A percentile compares a stretch with the other conserved stretches of the same genome.
phyloP scores from a whole-genome alignment of 2,888 invertebrate genomes.

The Pantelozetes paolii region DNA sequence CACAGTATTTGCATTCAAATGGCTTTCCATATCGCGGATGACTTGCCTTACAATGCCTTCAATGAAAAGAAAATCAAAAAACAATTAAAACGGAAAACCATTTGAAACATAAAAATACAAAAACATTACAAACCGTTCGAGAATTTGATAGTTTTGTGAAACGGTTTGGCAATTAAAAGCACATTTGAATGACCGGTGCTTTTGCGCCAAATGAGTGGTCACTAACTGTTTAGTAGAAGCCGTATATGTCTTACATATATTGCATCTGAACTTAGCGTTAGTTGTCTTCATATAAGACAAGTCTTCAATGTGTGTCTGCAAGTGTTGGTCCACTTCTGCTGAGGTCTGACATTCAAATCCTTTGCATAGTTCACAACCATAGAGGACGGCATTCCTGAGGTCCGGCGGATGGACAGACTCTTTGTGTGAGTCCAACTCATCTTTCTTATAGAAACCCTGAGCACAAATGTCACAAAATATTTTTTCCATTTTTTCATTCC shows the following conservation, averaged over 20 bases:
- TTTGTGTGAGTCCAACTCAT: background rate
- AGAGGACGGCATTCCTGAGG: background rate
- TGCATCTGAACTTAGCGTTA: background rate
- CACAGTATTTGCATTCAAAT: constrained; percentile 22
- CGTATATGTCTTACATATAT: background rate
- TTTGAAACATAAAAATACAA: background rate
- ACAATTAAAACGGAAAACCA: background rate
- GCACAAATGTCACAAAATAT: constrained; percentile 41
- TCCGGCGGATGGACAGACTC: background rate
- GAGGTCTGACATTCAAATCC: background rate
- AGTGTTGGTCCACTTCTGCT: background rate
- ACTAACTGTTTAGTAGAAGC: background rate
- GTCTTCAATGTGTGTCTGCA: constrained; percentile 1
- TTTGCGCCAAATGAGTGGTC: background rate
- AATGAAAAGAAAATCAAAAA: background rate
- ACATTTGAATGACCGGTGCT: constrained; percentile 9
- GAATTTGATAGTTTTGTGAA: background rate
- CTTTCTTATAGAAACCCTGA: constrained; percentile 41
- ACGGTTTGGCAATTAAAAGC: background rate
- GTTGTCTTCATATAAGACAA: background rate
- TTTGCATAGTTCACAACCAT: background rate
- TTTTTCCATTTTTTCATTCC: too few relatives aligned
- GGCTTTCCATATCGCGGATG: background rate
- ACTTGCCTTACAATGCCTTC: background rate
- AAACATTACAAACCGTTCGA: background rate